Base-by-base conservation (phyloP, 1,140 invertebrate genomes). In the Lepidurus couesii region DNA sequence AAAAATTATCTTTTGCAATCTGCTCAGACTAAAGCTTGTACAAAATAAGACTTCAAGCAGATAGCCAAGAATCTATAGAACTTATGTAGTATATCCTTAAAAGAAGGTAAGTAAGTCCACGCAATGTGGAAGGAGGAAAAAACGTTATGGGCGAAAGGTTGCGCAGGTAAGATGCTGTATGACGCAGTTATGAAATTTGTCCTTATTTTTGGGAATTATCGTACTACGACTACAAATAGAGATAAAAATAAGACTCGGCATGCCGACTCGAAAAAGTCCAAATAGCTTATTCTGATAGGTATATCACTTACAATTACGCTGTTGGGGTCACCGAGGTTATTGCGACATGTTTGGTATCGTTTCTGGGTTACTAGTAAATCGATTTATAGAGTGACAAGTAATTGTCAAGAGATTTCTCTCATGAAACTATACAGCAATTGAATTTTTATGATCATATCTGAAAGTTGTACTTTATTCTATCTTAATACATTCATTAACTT, bases 291-390 rank as follows among this genome's bases (percentile, higher is more conserved):
- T 65, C 21, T 65, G 6, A 65, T 10, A 16, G 7, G 16, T 13
- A 65, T 21, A 65, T 65, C 53, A 65, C 16, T 65, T 65, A 65
- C 53, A 65, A 65, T 65, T 65, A 65, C 53, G 53, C n/a, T 21
- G 16, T 21, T 21, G 13, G n/a, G 53, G n/a, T 65, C 53, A 65
- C 13, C 16, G 13, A 16, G 53, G 8, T 65, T n/a, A 65, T 21
- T 65, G 6, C 53, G 53, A 65, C n/a, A 65, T 65, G 13, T 4
- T 34, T 34, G 34, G 26, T 65, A 65, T 65, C 13, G 53, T 13
- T 21, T 65, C 21, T 16, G 16, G 16, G 6, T 11, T 65, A 65
- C 0, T 65, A 65, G 34, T 34, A 9, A 13, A 65, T 65, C 53
- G 53, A 65, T 65, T 65, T 34, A 34, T 34, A 4, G 2, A 34